Evolutionary conservation across 2,797 vertebrate genomes (phyloP), one percentile per base, ranked within the genome.

Genomic region (Silurus lanzhouensis): DNA sequence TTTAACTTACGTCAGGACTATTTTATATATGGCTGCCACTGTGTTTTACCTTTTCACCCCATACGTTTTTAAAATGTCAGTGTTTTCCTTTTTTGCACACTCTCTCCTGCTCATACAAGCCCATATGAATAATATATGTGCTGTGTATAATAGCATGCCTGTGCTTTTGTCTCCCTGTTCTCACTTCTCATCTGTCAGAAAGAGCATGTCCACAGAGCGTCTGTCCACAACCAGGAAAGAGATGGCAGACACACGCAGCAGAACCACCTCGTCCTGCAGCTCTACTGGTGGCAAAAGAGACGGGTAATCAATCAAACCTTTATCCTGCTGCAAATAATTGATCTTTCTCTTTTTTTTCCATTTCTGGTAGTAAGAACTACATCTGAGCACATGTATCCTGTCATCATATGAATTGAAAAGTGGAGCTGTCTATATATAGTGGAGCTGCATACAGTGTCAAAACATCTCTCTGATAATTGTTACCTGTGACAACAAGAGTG

Each of bases 141-240:
- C n/a, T 86, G 19, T 66, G 20, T 60, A 17, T 80, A 57, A 61
- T 60, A 27, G 46, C 64, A 15, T 82, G 60, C 20, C 19, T 38
- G 2, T 68, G 60, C 19, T 44, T 61, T 22, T 74, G n/a, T 86
- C 48, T 88, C 17, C 70, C 1, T 86, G 55, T 44, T 13, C 46
- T 44, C 27, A 60, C 38, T 83, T 20, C 71, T 83, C 10, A 17
- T 91, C 89, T 70, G 85, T 90, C 84, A 96, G 96, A 85, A 96
- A 96, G 88, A 96, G 96, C 63, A 92, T 96, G 93, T 97, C 97
- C 14, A 97, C 96, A 1, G 97, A 98, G 87, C 96, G 96, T 17
- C 95, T 97, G 44, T 96, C 96, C 85, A 93, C 94, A 0, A 91
- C 95, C 83, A 96, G 94, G 89, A 93, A 95, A 88, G 96, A 97